phyloP scores from a whole-genome alignment of 2,797 vertebrate species.

The Alfaro cultratus region DNA sequence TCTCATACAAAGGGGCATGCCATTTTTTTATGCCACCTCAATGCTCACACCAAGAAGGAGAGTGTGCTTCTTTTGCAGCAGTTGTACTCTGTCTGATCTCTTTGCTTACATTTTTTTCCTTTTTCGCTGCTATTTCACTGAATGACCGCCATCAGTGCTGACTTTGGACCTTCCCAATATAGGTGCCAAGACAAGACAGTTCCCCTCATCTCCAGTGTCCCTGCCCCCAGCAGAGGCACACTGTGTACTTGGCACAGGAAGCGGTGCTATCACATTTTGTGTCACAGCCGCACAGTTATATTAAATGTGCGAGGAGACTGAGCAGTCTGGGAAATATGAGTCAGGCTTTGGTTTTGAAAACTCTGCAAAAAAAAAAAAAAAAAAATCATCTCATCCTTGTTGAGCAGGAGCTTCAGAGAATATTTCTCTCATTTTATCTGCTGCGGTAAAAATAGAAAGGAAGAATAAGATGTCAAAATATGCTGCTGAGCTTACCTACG shows the following conservation, averaged over 20 bases:
- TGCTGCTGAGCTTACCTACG: conserved; percentile 7
- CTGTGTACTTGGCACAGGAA: conserved; percentile 73
- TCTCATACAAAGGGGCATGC: background rate
- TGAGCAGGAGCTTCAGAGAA: conserved; percentile 30
- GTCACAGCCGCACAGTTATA: conserved; percentile 61
- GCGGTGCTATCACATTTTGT: conserved; percentile 70
- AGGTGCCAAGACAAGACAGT: conserved; percentile 54
- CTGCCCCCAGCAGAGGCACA: conserved; percentile 47
- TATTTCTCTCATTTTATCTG: conserved; percentile 16
- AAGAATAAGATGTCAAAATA: conserved; percentile 9
- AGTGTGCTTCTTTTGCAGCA: background rate
- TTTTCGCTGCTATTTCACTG: conserved; percentile 37
- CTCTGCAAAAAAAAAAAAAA: conserved; percentile 9
- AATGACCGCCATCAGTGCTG: conserved; percentile 32
- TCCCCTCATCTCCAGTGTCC: conserved; percentile 45
- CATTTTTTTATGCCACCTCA: background rate
- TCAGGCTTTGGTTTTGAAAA: conserved; percentile 57
- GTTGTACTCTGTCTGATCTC: conserved; percentile 1
- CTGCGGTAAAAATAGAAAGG: conserved; percentile 14
- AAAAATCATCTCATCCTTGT: conserved; percentile 50
- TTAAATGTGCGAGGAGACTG: conserved; percentile 65
- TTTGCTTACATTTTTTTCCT: conserved; percentile 39
- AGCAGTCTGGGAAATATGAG: conserved; percentile 70
- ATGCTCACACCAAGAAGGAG: background rate
- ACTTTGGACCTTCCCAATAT: conserved; percentile 46